Percentiles rank a stretch among this genome's conserved stretches.
phyloP scores from a whole-genome alignment of 2,888 invertebrate species.

The Danaus chrysippus region DNA sequence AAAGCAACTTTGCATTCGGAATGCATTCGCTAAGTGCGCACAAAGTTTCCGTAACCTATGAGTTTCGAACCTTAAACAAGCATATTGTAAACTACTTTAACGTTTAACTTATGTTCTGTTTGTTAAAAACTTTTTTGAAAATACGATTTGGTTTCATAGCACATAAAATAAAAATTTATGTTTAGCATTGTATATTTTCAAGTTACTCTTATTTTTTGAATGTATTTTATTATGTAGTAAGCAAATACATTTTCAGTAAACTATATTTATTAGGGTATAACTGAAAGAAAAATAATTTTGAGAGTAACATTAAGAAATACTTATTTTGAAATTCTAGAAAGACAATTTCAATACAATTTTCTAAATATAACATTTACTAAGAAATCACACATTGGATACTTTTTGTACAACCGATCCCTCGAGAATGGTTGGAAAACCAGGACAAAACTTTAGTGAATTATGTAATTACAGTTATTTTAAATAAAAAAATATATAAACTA shows the following conservation, averaged over 20 bases:
- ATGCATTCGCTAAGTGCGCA: conserved; percentile 28
- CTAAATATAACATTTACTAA: too few species aligned
- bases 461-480: too few species aligned
- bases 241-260: background rate
- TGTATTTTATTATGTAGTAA: background rate
- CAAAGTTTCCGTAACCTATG: conserved; percentile 23
- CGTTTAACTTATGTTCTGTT: conserved; percentile 23
- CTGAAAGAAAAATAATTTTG: too few species aligned
- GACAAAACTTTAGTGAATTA: too few species aligned
- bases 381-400: too few species aligned
- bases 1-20: conserved; percentile 28
- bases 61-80: conserved; percentile 26
- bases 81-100: conserved; percentile 27
- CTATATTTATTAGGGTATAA: background rate
- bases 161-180: conserved; percentile 2
- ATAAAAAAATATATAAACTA: too few species aligned
- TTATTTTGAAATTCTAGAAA: too few species aligned
- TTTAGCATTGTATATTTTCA: background rate
- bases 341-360: too few species aligned
- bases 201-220: background rate
- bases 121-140: conserved; percentile 18
- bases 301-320: too few species aligned
- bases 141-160: background rate
- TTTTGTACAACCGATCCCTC: too few species aligned
- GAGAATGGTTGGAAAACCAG: too few species aligned